Base-by-base conservation (phyloP, 2,113 vertebrate genomes). In the Typhlomys cinereus region DNA sequence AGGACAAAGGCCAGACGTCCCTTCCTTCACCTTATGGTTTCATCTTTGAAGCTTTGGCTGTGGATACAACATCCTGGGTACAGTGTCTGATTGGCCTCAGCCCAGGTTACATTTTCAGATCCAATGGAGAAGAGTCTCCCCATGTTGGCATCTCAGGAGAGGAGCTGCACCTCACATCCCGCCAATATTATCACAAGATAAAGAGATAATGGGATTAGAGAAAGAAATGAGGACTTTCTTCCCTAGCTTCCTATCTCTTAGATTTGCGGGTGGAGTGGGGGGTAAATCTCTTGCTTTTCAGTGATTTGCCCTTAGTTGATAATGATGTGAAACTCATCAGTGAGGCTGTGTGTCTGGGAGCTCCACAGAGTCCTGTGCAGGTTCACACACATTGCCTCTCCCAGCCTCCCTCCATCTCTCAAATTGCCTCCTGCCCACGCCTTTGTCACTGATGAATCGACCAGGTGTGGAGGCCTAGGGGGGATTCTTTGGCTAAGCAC, bases 391-490 rank as follows among this genome's bases (percentile, higher is more conserved):
- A 12, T 25, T 10, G 11, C 14, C 9, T 20, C 54, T 81, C 71
- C 2, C 20, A 69, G 1, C 11, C 18, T 31, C 52, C 70, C 67
- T 7, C 41, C 52, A 44, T 75, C 67, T 74, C 54, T 27, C 46
- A n/a, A 41, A 84, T 29, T 17, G 62, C 6, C 41, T 44, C 57
- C 74, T 64, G 39, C 67, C 69, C 52, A 62, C 15, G 8, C 52
- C 69, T 85, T 92, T 66, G 62, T 78, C 88, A 82, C 74, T 94
- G 92, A 94, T 92, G 69, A 52, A 95, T 90, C 13, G 7, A 39
- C 67, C 85, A 94, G 88, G 85, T 90, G 78, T 57, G 12, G 70
- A 86, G 27, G 69, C 83, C 12, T 13, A 25, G 36, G 61, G 20
- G 61, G 20, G 39, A 46, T n/a, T 82, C 80, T 85, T 88, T 76